A percentile compares a stretch with the other conserved stretches of the same genome.
Evolutionary conservation across 1,140 invertebrate species (phyloP).

Genomic region (Pseudoatta argentina): DNA sequence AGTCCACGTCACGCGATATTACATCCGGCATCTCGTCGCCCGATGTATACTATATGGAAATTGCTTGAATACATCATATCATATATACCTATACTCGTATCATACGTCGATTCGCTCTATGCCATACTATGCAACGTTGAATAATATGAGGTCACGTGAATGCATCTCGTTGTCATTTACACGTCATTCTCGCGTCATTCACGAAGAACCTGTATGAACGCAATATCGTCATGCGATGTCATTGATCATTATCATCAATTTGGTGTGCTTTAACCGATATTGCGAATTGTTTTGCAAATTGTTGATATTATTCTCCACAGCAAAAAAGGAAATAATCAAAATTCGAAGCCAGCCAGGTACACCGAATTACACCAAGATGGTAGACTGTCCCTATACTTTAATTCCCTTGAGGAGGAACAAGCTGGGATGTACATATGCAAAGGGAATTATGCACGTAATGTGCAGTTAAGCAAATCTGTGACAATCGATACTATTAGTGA

Average conservation of each 20-base stretch:
- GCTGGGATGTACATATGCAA: slow-evolving; percentile 94
- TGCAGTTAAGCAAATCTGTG: slow-evolving; percentile 89
- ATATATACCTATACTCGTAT: slow-evolving; percentile 30
- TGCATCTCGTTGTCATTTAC: slow-evolving; percentile 39
- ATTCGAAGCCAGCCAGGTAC: slow-evolving; percentile 88
- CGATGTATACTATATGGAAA: slow-evolving; percentile 38
- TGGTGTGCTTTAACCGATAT: neutral
- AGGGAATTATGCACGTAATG: slow-evolving; percentile 91
- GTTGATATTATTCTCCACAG: slow-evolving; percentile 70
- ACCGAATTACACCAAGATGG: slow-evolving; percentile 88
- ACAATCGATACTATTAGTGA: slow-evolving; percentile 92
- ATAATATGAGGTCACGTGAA: slow-evolving; percentile 40
- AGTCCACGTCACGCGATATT: slow-evolving; percentile 48
- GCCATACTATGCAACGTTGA: slow-evolving; percentile 1
- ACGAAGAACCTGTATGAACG: slow-evolving; percentile 7
- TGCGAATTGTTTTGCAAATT: neutral
- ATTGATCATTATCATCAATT: slow-evolving; percentile 28
- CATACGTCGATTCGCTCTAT: slow-evolving; percentile 21
- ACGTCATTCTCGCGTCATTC: slow-evolving; percentile 35
- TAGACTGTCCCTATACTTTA: slow-evolving; percentile 91
- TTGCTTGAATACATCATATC: slow-evolving; percentile 49
- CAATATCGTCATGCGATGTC: neutral
- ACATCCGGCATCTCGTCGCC: slow-evolving; percentile 43
- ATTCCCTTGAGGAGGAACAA: slow-evolving; percentile 91
- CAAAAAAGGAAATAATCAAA: slow-evolving; percentile 74